Evolutionary conservation across 2,113 vertebrate genomes (phyloP).

Genomic region (Oncorhynchus keta): DNA sequence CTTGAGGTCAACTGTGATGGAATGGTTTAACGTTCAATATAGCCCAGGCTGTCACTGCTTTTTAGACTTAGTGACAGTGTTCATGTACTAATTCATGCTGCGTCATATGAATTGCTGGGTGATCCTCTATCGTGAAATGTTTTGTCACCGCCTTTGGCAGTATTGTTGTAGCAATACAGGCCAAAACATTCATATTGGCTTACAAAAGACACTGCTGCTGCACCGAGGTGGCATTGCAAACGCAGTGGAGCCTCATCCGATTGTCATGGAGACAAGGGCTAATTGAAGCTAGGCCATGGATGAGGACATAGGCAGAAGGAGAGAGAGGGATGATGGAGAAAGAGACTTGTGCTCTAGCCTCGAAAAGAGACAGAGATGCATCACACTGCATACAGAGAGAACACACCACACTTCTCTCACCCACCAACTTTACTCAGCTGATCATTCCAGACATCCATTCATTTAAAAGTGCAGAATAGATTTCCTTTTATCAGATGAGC

Average conservation of each 20-base stretch:
- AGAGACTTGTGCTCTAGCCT: constrained; percentile 53
- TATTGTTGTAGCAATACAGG: constrained; percentile 7
- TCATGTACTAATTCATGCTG: constrained; percentile 29
- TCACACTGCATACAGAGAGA: constrained; percentile 29
- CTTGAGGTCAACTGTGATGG: neutral
- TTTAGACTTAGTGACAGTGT: neutral
- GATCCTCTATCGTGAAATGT: constrained; percentile 34
- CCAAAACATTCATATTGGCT: constrained; percentile 31
- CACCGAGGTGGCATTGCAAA: constrained; percentile 62
- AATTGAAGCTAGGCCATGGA: constrained; percentile 60
- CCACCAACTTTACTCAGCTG: constrained; percentile 45
- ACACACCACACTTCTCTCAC: constrained; percentile 31
- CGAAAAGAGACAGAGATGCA: constrained; percentile 43
- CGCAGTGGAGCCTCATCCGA: constrained; percentile 42
- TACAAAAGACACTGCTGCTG: constrained; percentile 49
- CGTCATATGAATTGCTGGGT: constrained; percentile 25
- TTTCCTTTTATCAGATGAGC: neutral
- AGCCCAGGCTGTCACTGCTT: neutral
- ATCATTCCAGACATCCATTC: neutral
- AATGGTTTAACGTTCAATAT: neutral
- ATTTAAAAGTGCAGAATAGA: neutral
- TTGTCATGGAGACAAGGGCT: constrained; percentile 36
- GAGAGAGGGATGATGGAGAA: constrained; percentile 20
- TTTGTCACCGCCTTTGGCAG: constrained; percentile 18
- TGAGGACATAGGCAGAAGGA: constrained; percentile 47